Conservation (phyloP, 2,113 vertebrate genomes). For the Echinops telfairi region DNA sequence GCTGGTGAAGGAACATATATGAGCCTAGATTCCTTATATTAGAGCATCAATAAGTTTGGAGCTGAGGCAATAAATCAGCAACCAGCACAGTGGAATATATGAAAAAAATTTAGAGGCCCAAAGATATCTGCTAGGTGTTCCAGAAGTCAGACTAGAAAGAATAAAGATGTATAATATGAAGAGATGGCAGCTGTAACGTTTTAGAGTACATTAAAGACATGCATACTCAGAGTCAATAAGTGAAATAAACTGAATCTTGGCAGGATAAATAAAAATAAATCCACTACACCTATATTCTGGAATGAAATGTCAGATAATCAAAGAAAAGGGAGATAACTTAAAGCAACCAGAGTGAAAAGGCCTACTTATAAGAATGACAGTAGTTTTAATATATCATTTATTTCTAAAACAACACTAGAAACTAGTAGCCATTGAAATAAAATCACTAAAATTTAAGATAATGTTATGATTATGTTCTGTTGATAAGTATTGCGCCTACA, state of each 20-base stretch:
- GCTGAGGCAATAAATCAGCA: not conserved
- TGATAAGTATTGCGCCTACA: not conserved
- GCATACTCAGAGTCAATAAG: slow-evolving; percentile 44
- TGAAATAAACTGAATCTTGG: not conserved
- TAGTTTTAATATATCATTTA: slow-evolving; percentile 8
- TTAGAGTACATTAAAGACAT: not conserved
- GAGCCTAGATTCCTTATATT: not conserved
- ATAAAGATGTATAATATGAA: too few relatives aligned
- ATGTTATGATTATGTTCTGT: not conserved
- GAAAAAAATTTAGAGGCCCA: not conserved
- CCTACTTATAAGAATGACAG: too few relatives aligned
- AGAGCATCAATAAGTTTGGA: not conserved
- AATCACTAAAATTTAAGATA: not conserved
- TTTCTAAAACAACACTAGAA: slow-evolving; percentile 1
- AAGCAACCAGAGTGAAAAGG: too few relatives aligned
- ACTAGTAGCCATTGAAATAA: slow-evolving; percentile 5
- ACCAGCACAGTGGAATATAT: not conserved
- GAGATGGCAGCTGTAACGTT: not conserved
- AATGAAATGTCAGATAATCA: not conserved
- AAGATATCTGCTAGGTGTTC: not conserved
- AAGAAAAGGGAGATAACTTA: too few relatives aligned
- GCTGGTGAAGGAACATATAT: not conserved
- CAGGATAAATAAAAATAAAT: slow-evolving; percentile 22
- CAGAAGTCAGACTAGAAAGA: not conserved
- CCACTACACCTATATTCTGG: not conserved